Evolutionary conservation across 2,113 vertebrate species (phyloP), one percentile per base, ranked within the genome.

Genomic region (Oriolus oriolus): DNA sequence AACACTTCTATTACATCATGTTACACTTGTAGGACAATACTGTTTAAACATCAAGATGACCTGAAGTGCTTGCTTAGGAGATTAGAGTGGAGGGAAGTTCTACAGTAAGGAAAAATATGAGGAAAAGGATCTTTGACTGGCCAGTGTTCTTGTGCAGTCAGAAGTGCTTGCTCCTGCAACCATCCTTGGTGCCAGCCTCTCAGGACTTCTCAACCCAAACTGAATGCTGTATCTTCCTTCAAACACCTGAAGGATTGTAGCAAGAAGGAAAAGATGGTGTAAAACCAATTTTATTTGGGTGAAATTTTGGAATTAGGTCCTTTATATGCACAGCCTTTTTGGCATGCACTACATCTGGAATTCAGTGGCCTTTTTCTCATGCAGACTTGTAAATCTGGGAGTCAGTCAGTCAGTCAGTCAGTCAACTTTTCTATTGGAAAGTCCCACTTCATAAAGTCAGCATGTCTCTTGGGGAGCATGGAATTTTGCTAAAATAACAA

Each of bases 201-300:
- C 19, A 26, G 35, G 50, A 49, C 13, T 39, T 60, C 28, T 78
- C 5, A 10, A 13, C 5, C 11, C 0, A 0, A 53, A 19, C 1
- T 65, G 52, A 54, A 64, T 45, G 11, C 1, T 69, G 0, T 9
- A 17, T 17, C 39, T 47, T 74, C 70, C 44, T 47, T 54, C 60
- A 50, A 33, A 66, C 22, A 60, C 22, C 11, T 10, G 2, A 24
- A 90, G 37, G 42, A n/a, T 27, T 41, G 60, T 5, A 94, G 27
- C 39, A 87, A 56, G 56, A 83, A 33, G 47, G 14, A 88, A 81
- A 86, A 37, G 3, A 15, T 49, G 24, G 4, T 1, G 2, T 42
- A 41, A 87, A 74, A 5, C 8, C 42, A 63, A 18, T 2, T 52
- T 84, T n/a, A 65, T 50, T 52, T 49, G 9, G 5, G 19, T 9